Conservation (phyloP, 2,797 vertebrate genomes). For the Coregonus ussuriensis region DNA sequence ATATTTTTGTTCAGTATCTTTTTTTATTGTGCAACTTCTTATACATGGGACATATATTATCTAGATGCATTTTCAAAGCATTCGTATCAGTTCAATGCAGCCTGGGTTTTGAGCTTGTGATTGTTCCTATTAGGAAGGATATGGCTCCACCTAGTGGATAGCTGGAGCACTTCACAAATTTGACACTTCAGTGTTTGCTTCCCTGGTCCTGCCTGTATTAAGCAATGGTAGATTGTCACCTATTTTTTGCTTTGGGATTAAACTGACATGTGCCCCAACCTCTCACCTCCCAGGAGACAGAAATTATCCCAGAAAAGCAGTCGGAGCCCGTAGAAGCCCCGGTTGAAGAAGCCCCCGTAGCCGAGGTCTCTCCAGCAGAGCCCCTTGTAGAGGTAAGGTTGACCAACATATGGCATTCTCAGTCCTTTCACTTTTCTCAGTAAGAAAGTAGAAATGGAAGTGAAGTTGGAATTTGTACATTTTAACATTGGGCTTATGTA, state of each 20-base stretch:
- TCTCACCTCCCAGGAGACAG: slow-evolving; percentile 38
- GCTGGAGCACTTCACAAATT: not conserved
- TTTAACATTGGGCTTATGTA: not conserved
- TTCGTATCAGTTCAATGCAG: not conserved
- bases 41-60: no score
- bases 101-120: not conserved
- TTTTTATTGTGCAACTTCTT: no score
- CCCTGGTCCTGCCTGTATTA: not conserved
- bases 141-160: not conserved
- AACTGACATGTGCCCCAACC: not conserved
- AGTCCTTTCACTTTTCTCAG: not conserved
- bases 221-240: not conserved
- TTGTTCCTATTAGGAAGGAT: not conserved
- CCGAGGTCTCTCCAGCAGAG: slow-evolving; percentile 19
- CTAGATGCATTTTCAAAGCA: not conserved
- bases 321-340: slow-evolving; percentile 29
- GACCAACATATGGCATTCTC: no score
- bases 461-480: not conserved
- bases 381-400: slow-evolving; percentile 38
- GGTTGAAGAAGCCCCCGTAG: not conserved
- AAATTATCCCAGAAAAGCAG: slow-evolving; percentile 27
- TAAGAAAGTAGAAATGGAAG: not conserved
- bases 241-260: not conserved
- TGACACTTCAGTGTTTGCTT: no score
- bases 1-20: not conserved